These are phyloP conservation scores for Nasonia vitripennis DNA, from an alignment of 1,140 invertebrate genomes.

Conservation along the genomic window DNA sequence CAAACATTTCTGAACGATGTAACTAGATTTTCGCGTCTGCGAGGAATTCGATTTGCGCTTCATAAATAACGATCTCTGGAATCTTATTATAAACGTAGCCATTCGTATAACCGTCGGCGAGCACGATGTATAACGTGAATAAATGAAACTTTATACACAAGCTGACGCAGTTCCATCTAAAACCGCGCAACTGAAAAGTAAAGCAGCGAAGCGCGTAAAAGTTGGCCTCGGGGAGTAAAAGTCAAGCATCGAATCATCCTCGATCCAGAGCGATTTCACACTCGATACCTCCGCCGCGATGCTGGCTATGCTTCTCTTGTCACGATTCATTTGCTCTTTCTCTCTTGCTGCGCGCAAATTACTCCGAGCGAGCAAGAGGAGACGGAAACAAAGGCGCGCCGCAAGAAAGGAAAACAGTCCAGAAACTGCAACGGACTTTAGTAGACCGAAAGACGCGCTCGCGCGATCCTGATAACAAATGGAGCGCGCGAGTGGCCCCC, in stretches of 20 bases:
- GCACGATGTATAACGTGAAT: no score
- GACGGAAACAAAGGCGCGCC: background rate
- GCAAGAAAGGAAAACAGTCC: background rate
- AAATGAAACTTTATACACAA: no score
- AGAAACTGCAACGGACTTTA: background rate
- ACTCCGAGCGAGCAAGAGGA: background rate
- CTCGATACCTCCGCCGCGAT: background rate
- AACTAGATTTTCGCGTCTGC: no score
- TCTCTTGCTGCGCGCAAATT: background rate
- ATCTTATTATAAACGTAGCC: no score
- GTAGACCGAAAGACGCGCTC: background rate
- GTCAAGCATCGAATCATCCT: background rate
- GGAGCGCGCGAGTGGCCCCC: background rate
- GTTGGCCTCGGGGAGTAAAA: background rate
- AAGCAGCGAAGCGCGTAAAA: background rate
- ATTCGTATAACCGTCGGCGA: no score
- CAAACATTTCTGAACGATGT: no score
- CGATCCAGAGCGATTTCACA: background rate
- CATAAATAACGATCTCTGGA: no score
- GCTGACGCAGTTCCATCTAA: no score
- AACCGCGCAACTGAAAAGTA: no score
- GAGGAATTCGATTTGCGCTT: no score
- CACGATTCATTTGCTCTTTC: slow-evolving; percentile 16
- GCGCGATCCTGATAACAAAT: slow-evolving; percentile 26
- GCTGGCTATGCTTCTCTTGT: background rate